Base-by-base conservation (phyloP, 2,888 invertebrate species). In the Graphium colonna region DNA sequence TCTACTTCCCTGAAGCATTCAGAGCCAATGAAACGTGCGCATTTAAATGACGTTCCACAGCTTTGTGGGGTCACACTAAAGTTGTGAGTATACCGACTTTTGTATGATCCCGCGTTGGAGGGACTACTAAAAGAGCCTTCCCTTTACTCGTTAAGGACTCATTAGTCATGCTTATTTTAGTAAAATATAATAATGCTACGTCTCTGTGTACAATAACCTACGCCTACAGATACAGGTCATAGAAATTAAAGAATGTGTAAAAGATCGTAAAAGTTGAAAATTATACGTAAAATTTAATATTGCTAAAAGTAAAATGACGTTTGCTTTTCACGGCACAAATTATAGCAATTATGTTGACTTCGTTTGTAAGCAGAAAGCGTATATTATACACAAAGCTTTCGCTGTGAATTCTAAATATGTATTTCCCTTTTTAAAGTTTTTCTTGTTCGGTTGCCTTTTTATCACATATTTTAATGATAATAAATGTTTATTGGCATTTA, bases 21-120 rank as follows among this genome's bases (percentile, higher is more conserved):
- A 86, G 80, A 87, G 77, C 87, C 88, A 88, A 89, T 89, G 89
- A 89, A 86, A 88, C 89, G 89, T 89, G 88, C 87, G 89, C 89
- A 88, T 88, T 89, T 89, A 89, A 89, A 89, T 88, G 88, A 89
- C 87, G 85, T 85, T 79, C 84, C 79, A 72, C 72, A 67, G 83
- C 88, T 89, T 88, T 88, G 88, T 88, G 85, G 86, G 84, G 84
- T 82, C 82, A 85, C 82, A 84, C 83, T 84, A 82, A 83, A 84
- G 79, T 85, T 81, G 81, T 66, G 70, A 75, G 73, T 70, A 74
- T 63, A 66, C 71, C 21, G 73, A 81, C 79, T 81, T 86, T 87
- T 86, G 86, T 85, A 77, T 81, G 72, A 75, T 58, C 62, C 63
- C 68, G 68, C 67, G 65, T 60, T 65, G 69, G 70, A 75, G 79